Evolutionary conservation across 2,797 vertebrate species (phyloP), one percentile per base, ranked within the genome.

Genomic region (Oreochromis mossambicus): DNA sequence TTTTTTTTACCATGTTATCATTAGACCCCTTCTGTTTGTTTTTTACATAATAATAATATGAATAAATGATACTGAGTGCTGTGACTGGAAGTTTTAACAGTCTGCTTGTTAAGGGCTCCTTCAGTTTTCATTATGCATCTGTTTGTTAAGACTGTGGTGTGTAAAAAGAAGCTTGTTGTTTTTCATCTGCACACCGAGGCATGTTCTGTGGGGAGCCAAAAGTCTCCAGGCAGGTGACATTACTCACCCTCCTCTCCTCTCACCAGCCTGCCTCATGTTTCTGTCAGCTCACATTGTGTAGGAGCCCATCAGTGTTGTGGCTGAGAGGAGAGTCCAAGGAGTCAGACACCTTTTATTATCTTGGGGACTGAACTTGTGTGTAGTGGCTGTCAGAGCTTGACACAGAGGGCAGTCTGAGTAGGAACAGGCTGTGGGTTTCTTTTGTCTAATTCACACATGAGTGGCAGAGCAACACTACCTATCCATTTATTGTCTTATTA

Each of bases 271-370:
- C 88, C 78, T 87, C 90, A 77, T 92, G 91, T 92, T 89, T 79
- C 89, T 92, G 92, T 92, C 92, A 92, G 79, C 87, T 82, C 78
- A 14, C 54, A 90, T 93, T 68, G 86, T 89, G 90, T 86, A 41
- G 82, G 55, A 79, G 86, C 87, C 86, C 88, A 8, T 91, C 89
- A 89, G 29, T 34, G 84, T n/a, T 46, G 77, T 55, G 82, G 87
- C 83, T 68, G 88, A 82, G 73, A 52, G 75, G 81, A 73, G 76
- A 77, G 89, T 85, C 85, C 82, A 55, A 17, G 51, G 85, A 86
- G 87, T 83, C 86, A 58, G 82, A 85, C 90, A 82, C 87, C 87
- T 87, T 82, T 80, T 87, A 85, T 87, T 89, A 81, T 91, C 89
- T 75, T 5, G 78, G 83, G 86, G 80, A 77, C 78, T 66, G 56